Evolutionary conservation across 2,113 vertebrate genomes (phyloP).

Genomic region (Epinephelus cyanopodus): DNA sequence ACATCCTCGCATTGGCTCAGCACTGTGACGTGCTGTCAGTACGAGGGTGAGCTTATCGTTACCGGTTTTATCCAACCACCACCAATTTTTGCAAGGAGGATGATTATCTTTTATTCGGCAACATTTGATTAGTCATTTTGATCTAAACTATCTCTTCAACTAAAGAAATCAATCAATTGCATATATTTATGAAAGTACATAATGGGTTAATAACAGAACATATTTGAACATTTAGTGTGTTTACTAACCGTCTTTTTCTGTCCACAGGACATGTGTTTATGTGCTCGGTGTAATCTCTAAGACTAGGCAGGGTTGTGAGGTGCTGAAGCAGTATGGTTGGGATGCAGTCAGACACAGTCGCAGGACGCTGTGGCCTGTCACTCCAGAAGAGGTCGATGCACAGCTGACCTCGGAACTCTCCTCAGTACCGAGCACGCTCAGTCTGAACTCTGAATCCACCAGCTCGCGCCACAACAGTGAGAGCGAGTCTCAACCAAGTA

Average conservation of each 20-base stretch:
- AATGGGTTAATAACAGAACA: neutral
- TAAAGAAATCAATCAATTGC: neutral
- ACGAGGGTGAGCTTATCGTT: slow-evolving; percentile 87
- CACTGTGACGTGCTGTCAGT: slow-evolving; percentile 96
- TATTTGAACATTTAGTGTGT: neutral
- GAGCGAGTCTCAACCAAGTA: slow-evolving; percentile 97
- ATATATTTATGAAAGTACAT: neutral
- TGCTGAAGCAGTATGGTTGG: slow-evolving; percentile 95
- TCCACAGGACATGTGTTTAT: slow-evolving; percentile 92
- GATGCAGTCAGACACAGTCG: slow-evolving; percentile 96
- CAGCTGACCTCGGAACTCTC: slow-evolving; percentile 82
- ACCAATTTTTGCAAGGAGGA: neutral
- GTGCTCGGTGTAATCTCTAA: slow-evolving; percentile 96
- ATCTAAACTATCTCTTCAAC: neutral
- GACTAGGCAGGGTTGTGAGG: slow-evolving; percentile 97
- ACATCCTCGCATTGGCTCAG: slow-evolving; percentile 93
- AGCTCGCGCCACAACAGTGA: slow-evolving; percentile 98
- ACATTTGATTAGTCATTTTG: neutral
- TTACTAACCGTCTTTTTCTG: neutral
- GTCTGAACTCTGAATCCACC: slow-evolving; percentile 95
- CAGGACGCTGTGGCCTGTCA: slow-evolving; percentile 95
- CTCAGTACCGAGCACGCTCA: slow-evolving; percentile 85
- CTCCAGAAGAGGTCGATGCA: slow-evolving; percentile 93
- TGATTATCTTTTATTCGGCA: neutral
- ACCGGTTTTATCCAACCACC: neutral